A percentile compares a stretch with the other conserved stretches of the same genome.
These are phyloP conservation scores for Lagodon rhomboides DNA, from an alignment of 2,797 vertebrate species.

Conservation along the genomic window DNA sequence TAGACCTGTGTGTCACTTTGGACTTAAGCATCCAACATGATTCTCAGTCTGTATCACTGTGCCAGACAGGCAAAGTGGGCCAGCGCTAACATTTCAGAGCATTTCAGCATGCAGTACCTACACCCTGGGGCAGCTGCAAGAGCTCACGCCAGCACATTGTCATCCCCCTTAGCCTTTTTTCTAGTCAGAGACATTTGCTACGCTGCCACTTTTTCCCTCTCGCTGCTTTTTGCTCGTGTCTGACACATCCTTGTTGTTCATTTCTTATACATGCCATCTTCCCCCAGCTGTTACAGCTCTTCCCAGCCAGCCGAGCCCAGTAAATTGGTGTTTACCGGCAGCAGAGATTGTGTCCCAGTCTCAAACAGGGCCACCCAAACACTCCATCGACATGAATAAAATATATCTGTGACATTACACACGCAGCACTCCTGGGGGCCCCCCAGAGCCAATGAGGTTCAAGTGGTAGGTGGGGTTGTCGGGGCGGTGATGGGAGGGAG, in stretches of 20 bases:
- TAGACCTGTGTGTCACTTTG: conserved; percentile 35
- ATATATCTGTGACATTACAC: conserved; percentile 72
- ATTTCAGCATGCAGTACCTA: conserved; percentile 66
- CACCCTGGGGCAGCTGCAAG: conserved; percentile 60
- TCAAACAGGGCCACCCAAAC: conserved; percentile 64
- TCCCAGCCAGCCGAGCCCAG: conserved; percentile 70
- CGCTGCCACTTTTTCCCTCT: conserved; percentile 69
- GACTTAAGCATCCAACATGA: conserved; percentile 44
- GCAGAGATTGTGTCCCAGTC: conserved; percentile 74
- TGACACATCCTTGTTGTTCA: conserved; percentile 80
- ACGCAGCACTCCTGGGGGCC: conserved; percentile 24
- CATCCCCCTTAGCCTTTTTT: conserved; percentile 70
- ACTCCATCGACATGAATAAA: conserved; percentile 78
- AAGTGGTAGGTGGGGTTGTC: conserved; percentile 32
- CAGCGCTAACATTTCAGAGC: conserved; percentile 61
- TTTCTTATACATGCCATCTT: conserved; percentile 81
- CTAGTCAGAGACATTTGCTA: conserved; percentile 70
- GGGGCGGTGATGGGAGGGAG: conserved; percentile 9
- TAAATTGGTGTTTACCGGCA: conserved; percentile 80
- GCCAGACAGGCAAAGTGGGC: conserved; percentile 63
- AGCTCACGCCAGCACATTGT: conserved; percentile 76
- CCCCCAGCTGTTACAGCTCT: conserved; percentile 64
- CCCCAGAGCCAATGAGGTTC: conserved; percentile 37
- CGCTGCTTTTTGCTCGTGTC: conserved; percentile 69
- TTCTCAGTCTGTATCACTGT: conserved; percentile 47